phyloP scores from a whole-genome alignment of 2,888 invertebrate species.

The Erebia ligea region DNA sequence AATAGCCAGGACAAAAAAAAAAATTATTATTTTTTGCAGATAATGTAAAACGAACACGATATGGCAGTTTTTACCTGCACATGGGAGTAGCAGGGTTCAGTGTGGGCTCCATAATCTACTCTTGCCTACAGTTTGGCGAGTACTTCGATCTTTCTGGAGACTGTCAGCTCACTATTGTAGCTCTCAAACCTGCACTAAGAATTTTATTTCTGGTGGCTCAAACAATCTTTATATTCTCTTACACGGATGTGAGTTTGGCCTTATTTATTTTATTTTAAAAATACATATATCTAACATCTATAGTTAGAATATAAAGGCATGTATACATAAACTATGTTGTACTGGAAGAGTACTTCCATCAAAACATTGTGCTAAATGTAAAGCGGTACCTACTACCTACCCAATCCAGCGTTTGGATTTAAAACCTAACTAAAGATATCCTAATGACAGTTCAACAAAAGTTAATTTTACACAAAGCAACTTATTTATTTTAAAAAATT shows the following conservation, averaged over 20 bases:
- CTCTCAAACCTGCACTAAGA: slow-evolving; percentile 84
- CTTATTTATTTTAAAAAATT: too few species aligned
- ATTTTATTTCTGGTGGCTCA: slow-evolving; percentile 87
- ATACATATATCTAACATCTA: too few species aligned
- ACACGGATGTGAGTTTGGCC: slow-evolving; percentile 83
- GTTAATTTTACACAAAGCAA: too few species aligned
- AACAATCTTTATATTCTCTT: slow-evolving; percentile 88
- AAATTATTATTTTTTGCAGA: slow-evolving; percentile 53
- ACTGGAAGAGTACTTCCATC: too few species aligned
- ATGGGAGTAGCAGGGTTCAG: slow-evolving; percentile 87
- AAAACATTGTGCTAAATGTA: too few species aligned
- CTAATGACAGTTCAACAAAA: too few species aligned
- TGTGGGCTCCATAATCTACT: slow-evolving; percentile 88
- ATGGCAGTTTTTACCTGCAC: slow-evolving; percentile 85
- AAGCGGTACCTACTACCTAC: too few species aligned
- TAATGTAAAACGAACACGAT: slow-evolving; percentile 65
- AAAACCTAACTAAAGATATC: too few species aligned
- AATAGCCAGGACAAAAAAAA: neutral
- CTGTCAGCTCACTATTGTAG: slow-evolving; percentile 84
- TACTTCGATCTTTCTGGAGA: slow-evolving; percentile 86
- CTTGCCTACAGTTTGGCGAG: slow-evolving; percentile 87
- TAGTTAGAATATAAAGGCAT: too few species aligned
- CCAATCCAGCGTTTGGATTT: too few species aligned
- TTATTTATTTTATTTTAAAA: neutral
- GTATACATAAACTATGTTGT: too few species aligned